Base-by-base conservation (phyloP, 1,140 invertebrate genomes). In the Ceratoteleas bidentatus region DNA sequence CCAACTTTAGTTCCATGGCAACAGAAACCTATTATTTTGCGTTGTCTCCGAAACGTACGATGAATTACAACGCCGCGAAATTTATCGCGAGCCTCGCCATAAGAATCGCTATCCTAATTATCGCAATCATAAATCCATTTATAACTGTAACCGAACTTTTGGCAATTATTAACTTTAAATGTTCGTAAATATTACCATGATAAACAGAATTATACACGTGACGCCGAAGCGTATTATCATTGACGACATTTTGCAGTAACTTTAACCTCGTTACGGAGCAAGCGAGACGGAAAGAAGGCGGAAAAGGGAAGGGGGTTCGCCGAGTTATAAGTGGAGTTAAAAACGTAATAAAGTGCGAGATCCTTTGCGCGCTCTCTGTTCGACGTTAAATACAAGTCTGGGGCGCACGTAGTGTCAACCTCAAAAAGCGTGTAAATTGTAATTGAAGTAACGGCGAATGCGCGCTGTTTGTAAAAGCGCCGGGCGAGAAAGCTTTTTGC, bases 11-110 rank as follows among this genome's bases (percentile, higher is more conserved):
- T 68, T 79, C 62, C 76, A 62, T 40, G 56, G 62, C 62, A 74
- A 80, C 69, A 47, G 77, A 73, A 69, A 80, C 43, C 64, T 69
- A 69, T 74, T 74, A 80, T 74, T 74, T 73, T 38, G 40, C 56
- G 69, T 74, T 74, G 77, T 80, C 69, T 69, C 64, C 57, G 50
- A 74, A 74, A 53, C 53, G 57, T 69, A 68, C 54, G 60, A 68
- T 73, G 60, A 79, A 73, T 79, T 68, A 73, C 62, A 60, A 49
- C 38, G 52, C 6, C 24, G n/a, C 45, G 14, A 36, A 66, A 72
- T 73, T 66, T 73, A 73, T 62, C 54, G 54, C 62, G 3, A 73
- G 56, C 68, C 56, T 32, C 43, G 36, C 38, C 11, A 14, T 53
- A 68, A 72, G 68, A 65, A 78, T 78, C 45, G 50, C 54, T 65